These are phyloP conservation scores for Patella depressa DNA, from an alignment of 2,888 invertebrate genomes.

Conservation along the genomic window DNA sequence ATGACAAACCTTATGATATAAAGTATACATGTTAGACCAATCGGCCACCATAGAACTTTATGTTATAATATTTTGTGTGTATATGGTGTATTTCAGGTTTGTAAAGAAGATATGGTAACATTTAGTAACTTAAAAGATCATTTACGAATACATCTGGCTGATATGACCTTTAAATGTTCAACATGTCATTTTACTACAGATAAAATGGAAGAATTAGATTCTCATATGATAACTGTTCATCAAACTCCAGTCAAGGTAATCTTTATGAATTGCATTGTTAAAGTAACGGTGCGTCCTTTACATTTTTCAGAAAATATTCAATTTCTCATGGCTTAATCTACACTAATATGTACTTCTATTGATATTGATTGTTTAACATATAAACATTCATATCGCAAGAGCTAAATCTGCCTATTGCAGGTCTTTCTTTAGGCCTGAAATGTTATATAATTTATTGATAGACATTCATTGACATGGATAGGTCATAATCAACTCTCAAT, in stretches of 20 bases:
- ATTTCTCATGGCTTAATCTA: no score
- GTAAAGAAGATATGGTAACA: conserved; percentile 48
- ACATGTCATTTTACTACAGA: conserved; percentile 62
- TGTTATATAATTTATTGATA: neutral
- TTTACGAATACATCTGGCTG: conserved; percentile 60
- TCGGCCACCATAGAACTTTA: no score
- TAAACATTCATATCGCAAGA: no score
- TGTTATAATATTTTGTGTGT: no score
- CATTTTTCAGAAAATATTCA: no score
- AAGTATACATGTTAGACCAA: no score
- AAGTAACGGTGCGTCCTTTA: conserved; percentile 53
- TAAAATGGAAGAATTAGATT: conserved; percentile 49
- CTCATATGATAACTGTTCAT: conserved; percentile 59
- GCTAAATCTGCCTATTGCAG: no score
- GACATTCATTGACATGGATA: neutral
- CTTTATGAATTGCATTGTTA: conserved; percentile 51
- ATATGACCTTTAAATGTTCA: conserved; percentile 58
- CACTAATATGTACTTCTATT: no score
- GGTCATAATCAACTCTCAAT: no score
- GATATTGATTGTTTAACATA: no score
- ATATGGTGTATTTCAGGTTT: conserved; percentile 43
- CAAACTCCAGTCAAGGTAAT: conserved; percentile 50
- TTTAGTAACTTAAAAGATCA: conserved; percentile 54
- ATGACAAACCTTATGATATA: no score
- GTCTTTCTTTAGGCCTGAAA: no score